phyloP scores from a whole-genome alignment of 2,113 vertebrate genomes.

The Tonatia bakeri region DNA sequence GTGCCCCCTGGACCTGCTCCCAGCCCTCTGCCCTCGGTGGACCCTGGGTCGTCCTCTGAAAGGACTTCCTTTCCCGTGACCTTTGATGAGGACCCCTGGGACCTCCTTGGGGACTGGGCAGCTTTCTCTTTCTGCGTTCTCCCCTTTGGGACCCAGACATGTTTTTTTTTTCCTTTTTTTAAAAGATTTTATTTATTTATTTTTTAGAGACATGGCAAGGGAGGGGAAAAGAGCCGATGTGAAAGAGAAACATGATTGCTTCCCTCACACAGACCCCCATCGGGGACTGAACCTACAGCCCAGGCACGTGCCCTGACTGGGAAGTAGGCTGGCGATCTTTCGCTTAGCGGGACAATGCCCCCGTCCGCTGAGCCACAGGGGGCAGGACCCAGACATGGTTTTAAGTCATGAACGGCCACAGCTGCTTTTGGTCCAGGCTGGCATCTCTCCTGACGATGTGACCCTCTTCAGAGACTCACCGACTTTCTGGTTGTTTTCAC shows the following conservation, averaged over 20 bases:
- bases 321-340: too few species aligned
- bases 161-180: too few species aligned
- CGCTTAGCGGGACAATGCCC: too few species aligned
- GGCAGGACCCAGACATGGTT: too few species aligned
- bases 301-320: too few species aligned
- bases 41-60: not conserved
- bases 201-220: too few species aligned
- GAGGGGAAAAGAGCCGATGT: too few species aligned
- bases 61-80: not conserved
- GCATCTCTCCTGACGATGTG: not conserved
- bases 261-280: too few species aligned
- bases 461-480: not conserved
- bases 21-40: rapidly evolving
- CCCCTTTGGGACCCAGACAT: not conserved
- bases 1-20: not conserved
- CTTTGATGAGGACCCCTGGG: not conserved
- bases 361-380: too few species aligned
- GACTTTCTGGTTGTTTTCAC: not conserved
- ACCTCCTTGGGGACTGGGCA: not conserved
- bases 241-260: too few species aligned
- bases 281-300: too few species aligned
- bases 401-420: rapidly evolving
- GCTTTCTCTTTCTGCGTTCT: not conserved
- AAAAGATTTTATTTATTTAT: too few species aligned
- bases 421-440: not conserved